Conservation (phyloP, 2,888 invertebrate genomes). For the Chaetoderma sp. region DNA sequence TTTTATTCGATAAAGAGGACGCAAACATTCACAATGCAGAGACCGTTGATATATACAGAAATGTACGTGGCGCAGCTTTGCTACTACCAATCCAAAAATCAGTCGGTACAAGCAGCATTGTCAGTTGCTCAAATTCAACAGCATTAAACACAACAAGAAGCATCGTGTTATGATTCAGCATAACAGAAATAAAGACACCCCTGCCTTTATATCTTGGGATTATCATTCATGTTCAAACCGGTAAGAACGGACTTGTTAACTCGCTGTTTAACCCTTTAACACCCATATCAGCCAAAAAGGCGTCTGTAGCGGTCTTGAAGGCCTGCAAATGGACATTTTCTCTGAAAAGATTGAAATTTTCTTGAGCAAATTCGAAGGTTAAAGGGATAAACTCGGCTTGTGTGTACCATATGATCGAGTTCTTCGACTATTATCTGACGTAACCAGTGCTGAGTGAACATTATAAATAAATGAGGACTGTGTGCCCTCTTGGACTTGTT, state of each 20-base stretch:
- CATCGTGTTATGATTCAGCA: not conserved
- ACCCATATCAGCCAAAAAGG: too few species aligned
- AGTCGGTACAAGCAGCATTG: not conserved
- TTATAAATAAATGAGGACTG: not conserved
- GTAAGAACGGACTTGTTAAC: not conserved
- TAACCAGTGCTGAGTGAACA: not conserved
- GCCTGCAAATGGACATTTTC: too few species aligned
- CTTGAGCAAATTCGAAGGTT: too few species aligned
- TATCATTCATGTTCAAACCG: not conserved
- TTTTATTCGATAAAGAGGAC: not conserved
- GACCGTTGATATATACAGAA: not conserved
- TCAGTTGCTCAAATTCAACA: not conserved
- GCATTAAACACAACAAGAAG: not conserved
- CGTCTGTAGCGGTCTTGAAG: too few species aligned
- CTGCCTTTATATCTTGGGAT: not conserved
- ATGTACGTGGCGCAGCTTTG: not conserved
- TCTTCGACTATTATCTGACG: not conserved
- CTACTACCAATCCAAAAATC: not conserved
- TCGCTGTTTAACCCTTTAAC: too few species aligned
- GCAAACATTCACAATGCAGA: not conserved
- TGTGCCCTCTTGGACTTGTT: constrained; percentile 1
- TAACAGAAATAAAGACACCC: not conserved
- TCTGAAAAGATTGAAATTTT: too few species aligned
- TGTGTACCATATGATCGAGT: not conserved
- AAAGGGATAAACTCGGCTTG: too few species aligned